A percentile compares a stretch with the other conserved stretches of the same genome.
Conservation (phyloP, 2,888 invertebrate species). For the Rhopalosiphum nymphaeae region DNA sequence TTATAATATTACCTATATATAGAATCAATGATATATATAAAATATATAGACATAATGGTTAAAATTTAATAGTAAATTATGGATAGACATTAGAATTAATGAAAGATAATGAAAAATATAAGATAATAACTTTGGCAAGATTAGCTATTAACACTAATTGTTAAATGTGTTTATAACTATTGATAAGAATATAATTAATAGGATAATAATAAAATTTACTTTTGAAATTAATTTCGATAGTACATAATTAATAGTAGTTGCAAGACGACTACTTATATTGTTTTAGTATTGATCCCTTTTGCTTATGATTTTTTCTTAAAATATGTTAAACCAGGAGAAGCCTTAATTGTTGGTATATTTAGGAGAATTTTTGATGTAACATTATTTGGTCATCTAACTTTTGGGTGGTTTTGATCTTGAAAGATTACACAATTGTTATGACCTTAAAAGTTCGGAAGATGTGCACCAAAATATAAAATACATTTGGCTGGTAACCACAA, state of each 20-base stretch:
- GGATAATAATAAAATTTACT: background rate
- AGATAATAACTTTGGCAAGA: too few species aligned
- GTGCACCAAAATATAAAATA: too few species aligned
- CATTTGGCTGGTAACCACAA: background rate
- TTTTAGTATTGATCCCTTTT: background rate
- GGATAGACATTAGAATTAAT: background rate
- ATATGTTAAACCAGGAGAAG: background rate
- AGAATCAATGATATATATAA: too few species aligned
- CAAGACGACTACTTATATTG: background rate
- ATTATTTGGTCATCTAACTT: background rate
- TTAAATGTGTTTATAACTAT: background rate
- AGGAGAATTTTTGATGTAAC: background rate
- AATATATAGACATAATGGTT: too few species aligned
- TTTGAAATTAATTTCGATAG: background rate
- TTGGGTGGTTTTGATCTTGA: too few species aligned
- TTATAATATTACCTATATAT: background rate
- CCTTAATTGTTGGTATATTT: background rate
- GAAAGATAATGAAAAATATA: background rate
- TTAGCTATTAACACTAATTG: background rate
- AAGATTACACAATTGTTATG: too few species aligned
- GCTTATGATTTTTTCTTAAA: background rate
- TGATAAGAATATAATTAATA: background rate
- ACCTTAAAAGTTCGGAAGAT: too few species aligned
- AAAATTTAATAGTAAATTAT: background rate
- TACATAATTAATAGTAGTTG: background rate